These are phyloP conservation scores for Physocephala rufipes DNA, from an alignment of 2,888 invertebrate species.

Conservation along the genomic window DNA sequence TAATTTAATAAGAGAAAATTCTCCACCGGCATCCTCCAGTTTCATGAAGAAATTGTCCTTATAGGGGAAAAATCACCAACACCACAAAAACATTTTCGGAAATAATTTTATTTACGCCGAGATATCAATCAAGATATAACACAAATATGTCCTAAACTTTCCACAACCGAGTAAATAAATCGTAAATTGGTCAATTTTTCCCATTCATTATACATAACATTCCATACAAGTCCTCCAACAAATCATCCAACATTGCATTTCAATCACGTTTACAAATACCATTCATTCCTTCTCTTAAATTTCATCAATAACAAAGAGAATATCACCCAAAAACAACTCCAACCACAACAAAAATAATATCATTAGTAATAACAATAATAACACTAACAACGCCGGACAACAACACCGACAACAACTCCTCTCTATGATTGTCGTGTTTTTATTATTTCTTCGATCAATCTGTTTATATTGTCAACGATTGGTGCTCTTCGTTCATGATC, in stretches of 20 bases:
- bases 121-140: not conserved
- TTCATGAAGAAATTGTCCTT: too few relatives aligned
- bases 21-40: too few relatives aligned
- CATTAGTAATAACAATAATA: not conserved
- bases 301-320: not conserved
- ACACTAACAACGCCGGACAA: conserved; percentile 3
- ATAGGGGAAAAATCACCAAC: too few relatives aligned
- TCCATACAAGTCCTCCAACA: not conserved
- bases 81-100: too few relatives aligned
- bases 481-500: conserved; percentile 62
- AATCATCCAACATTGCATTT: not conserved
- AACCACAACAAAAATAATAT: not conserved
- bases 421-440: conserved; percentile 65
- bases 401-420: too few relatives aligned
- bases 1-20: too few relatives aligned
- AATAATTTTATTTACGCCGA: too few relatives aligned
- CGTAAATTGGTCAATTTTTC: too few relatives aligned
- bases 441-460: conserved; percentile 64
- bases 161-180: too few relatives aligned
- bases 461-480: conserved; percentile 64
- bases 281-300: not conserved
- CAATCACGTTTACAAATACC: not conserved
- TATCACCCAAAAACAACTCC: not conserved
- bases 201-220: too few relatives aligned
- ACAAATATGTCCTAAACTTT: not conserved